Base-by-base conservation (phyloP, 2,888 invertebrate genomes). In the Amphiduros pacificus region DNA sequence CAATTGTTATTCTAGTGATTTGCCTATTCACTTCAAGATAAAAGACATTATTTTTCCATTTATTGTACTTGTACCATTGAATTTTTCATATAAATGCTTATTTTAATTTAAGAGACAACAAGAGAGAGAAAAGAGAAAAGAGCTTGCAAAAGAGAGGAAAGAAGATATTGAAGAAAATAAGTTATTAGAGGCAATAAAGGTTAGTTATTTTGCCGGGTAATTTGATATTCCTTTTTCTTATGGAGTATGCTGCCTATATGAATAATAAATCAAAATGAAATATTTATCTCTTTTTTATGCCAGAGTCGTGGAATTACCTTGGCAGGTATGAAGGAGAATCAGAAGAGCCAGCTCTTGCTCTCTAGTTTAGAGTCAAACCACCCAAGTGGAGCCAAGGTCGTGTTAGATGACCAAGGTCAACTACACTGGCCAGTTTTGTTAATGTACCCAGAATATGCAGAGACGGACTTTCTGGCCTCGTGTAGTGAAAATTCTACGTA, bases 361-460 rank as follows among this genome's bases (percentile, higher is more conserved):
- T 17, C 61, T n/a, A 40, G 31, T 44, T 49, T 77, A n/a, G 78
- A 80, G 66, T 62, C 71, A 0, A 71, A 73, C 54, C 75, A 78
- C 58, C 76, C 77, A 0, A 68, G 71, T 51, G 76, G 76, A 17
- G 73, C 76, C 28, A 75, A 74, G 55, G 84, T 85, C 6, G 71
- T 77, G 36, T 62, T 83, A 6, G 80, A 82, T 68, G 86, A 73
- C 82, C 74, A 88, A 0, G 84, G 83, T 14, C 60, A 64, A 3
- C 68, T 97, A 14, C 83, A 89, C 55, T 97, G 95, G 95, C 96
- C 96, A 0, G 89, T 94, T 0, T 85, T 92, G 22, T 88, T 96
- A 70, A 84, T 93, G 14, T 97, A 95, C 82, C 96, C 96, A 0
- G 94, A 96, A 82, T 89, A 89, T 76, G 86, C 89, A 62, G 88